Base-by-base conservation (phyloP, 2,888 invertebrate species). In the Hypolimnas misippus region DNA sequence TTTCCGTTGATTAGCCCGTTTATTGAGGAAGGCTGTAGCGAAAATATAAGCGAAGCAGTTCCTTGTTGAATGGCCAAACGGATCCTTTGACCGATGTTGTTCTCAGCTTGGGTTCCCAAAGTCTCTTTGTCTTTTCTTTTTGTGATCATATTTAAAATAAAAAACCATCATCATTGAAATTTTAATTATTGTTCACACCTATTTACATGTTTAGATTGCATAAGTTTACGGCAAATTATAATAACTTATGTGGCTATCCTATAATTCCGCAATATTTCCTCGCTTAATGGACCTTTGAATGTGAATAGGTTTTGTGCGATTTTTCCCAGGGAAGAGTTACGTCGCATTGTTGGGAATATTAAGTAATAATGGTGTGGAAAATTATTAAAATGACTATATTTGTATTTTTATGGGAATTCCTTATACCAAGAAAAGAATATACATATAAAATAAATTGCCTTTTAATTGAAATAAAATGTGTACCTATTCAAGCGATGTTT, bases 251-350 rank as follows among this genome's bases (percentile, higher is more conserved):
- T n/a, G 14, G 10, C 8, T 40, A 16, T 16, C 40, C 40, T 16
- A 40, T 40, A 40, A 16, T 16, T 40, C 40, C 3, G 40, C 17
- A 52, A 52, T 58, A 52, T 52, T 44, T 51, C 51, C 58, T 58
- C 35, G 17, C 35, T 53, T 44, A 60, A 60, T 60, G 52, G 52
- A 46, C 59, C 52, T 60, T 53, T 46, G 59, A 40, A 40, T 54
- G 42, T 44, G 59, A 60, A 60, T 21, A 19, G 53, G 5, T 35
- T 25, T n/a, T n/a, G 31, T 49, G 53, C 25, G 53, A 54, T 54
- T 54, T 12, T 60, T 60, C 59, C 53, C 46, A 54, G 38, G 19
- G 53, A 60, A 49, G 46, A 60, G 44, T 53, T 53, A 53, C 10
- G 12, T 35, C 5, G 46, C 53, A 60, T 60, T 60, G 59, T 29